These are phyloP conservation scores for Hucho hucho DNA, from an alignment of 2,113 vertebrate species.

Conservation along the genomic window DNA sequence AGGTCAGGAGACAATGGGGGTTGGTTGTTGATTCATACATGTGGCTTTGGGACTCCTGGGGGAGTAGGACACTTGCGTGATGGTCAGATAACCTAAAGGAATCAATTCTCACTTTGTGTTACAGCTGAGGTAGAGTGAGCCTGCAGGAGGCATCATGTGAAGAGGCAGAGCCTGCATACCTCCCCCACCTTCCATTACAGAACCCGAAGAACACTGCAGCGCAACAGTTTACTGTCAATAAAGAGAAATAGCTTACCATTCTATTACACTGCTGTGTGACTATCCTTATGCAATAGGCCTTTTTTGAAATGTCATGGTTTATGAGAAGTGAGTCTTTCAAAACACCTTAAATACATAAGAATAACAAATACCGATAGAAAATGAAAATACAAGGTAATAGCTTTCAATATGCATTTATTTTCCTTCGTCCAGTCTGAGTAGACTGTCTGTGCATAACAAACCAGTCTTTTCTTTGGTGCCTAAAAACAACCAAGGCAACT, in stretches of 20 bases:
- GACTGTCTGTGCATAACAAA: conserved; percentile 43
- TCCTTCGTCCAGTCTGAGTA: conserved; percentile 4
- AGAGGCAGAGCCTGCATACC: conserved; percentile 9
- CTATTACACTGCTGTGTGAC: conserved; percentile 11
- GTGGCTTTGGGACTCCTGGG: too few species aligned
- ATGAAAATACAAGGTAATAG: conserved; percentile 1
- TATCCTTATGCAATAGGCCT: conserved; percentile 4
- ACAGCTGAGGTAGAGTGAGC: conserved; percentile 49
- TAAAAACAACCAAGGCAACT: conserved; percentile 74
- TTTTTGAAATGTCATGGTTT: conserved; percentile 24
- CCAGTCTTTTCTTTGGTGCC: conserved; percentile 71
- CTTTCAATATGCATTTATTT: conserved; percentile 35
- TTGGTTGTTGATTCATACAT: too few species aligned
- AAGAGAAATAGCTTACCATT: conserved; percentile 41
- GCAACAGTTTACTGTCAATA: conserved; percentile 41
- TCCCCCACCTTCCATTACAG: conserved; percentile 13
- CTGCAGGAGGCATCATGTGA: neutral
- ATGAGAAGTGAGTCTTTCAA: conserved; percentile 28
- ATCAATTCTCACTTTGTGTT: conserved; percentile 32
- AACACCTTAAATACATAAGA: conserved; percentile 1
- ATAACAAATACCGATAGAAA: neutral
- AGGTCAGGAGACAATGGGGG: too few species aligned
- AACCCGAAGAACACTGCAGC: conserved; percentile 7
- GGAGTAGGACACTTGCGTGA: conserved; percentile 13
- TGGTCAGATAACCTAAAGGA: conserved; percentile 55